These are phyloP conservation scores for Crotalus helleri DNA, from an alignment of 2,113 vertebrate genomes.

Conservation along the genomic window DNA sequence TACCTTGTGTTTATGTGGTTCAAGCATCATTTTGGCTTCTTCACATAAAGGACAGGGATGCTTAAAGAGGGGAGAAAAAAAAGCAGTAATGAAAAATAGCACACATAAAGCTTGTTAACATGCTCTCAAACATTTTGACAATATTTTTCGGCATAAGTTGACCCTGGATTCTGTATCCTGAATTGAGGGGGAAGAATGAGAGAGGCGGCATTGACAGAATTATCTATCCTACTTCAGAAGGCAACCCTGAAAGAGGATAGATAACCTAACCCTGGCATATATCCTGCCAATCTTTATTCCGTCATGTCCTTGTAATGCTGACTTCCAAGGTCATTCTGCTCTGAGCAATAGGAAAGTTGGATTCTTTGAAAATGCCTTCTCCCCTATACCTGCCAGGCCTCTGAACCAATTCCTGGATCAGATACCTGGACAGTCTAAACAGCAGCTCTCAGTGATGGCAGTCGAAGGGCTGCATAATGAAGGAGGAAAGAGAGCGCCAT, in stretches of 20 bases:
- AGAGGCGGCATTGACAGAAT: background rate
- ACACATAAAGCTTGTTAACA: constrained; percentile 4
- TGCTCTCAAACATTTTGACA: background rate
- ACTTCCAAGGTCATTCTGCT: background rate
- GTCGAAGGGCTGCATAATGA: background rate
- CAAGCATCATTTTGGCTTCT: constrained; percentile 80
- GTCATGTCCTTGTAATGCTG: background rate
- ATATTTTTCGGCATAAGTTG: background rate
- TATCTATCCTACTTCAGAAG: background rate
- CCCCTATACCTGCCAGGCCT: background rate
- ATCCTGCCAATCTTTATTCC: background rate
- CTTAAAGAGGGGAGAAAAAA: constrained; percentile 60
- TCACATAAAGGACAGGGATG: constrained; percentile 82
- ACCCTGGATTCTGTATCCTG: background rate
- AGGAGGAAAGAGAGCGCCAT: background rate
- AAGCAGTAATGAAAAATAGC: constrained; percentile 30
- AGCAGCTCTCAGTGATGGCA: background rate
- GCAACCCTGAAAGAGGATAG: background rate
- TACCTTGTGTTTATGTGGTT: constrained; percentile 79
- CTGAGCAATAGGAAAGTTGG: background rate
- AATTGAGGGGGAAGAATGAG: background rate
- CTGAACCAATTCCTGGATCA: background rate
- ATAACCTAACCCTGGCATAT: background rate
- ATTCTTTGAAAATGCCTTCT: background rate
- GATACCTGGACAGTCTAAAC: background rate